phyloP scores from a whole-genome alignment of 1,140 invertebrate species.

The Trinorchestia longiramus region DNA sequence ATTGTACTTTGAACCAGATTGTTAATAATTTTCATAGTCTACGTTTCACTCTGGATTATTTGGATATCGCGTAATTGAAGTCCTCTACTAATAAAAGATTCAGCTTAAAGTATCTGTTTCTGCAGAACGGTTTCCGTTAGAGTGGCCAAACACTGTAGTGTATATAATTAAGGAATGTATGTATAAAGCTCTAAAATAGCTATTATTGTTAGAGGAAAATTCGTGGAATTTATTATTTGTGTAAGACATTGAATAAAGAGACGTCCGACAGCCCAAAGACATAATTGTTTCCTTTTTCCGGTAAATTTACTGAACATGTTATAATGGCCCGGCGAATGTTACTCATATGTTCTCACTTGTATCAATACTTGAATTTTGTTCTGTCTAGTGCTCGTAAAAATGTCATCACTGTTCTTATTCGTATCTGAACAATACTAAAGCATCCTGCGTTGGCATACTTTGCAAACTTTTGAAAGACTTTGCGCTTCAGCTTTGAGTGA shows the following conservation, averaged over 20 bases:
- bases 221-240: constrained; percentile 53
- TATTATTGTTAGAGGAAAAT: constrained; percentile 38
- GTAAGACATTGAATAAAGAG: constrained; percentile 47
- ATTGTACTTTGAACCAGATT: not conserved
- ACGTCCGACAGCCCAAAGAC: constrained; percentile 32
- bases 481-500: no score
- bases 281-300: not conserved
- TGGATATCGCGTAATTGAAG: not conserved
- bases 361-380: not conserved
- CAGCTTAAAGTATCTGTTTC: constrained; percentile 18
- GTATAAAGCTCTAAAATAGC: constrained; percentile 44
- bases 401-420: not conserved
- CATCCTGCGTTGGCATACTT: no score
- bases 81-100: not conserved
- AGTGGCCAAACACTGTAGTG: constrained; percentile 53
- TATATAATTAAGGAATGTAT: constrained; percentile 36
- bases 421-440: not conserved
- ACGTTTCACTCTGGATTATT: not conserved
- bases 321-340: not conserved
- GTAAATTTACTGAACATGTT: not conserved
- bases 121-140: constrained; percentile 45
- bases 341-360: not conserved
- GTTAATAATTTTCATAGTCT: not conserved
- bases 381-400: not conserved
- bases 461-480: no score